Percentiles rank a stretch among this genome's conserved stretches.
Conservation (phyloP, 2,113 vertebrate species). For the Eretmochelys imbricata region DNA sequence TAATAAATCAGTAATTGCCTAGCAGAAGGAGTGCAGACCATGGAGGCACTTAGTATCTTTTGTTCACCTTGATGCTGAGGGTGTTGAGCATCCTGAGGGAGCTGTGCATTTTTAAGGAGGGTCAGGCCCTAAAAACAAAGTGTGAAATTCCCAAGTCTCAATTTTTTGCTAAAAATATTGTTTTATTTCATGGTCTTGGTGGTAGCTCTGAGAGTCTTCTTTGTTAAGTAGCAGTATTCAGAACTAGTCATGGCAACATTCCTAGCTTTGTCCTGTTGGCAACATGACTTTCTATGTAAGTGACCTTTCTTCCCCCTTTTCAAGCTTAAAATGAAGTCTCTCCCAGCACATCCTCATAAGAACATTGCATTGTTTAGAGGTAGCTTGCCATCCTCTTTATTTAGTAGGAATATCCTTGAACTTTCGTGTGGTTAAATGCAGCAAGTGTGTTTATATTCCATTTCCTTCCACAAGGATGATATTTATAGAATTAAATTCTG, state of each 20-base stretch:
- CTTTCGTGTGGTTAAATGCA: conserved; percentile 69
- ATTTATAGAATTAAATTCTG: neutral
- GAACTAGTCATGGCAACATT: neutral
- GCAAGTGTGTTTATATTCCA: conserved; percentile 56
- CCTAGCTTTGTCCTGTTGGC: conserved; percentile 48
- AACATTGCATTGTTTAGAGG: conserved; percentile 18
- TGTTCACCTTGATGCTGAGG: neutral
- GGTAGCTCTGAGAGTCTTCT: neutral
- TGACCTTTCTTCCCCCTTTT: conserved; percentile 53
- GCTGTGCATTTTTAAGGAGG: neutral
- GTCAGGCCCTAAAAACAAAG: neutral
- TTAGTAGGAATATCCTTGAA: conserved; percentile 58
- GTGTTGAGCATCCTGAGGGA: neutral
- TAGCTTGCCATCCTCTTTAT: conserved; percentile 51
- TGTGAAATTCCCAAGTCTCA: neutral
- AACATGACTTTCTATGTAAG: conserved; percentile 34
- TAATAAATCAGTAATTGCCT: neutral
- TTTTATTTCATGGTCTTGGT: rapidly evolving
- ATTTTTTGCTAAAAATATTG: neutral
- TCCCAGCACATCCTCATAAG: conserved; percentile 57
- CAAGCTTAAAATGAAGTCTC: conserved; percentile 56
- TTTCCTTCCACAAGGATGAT: conserved; percentile 27
- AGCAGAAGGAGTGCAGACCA: neutral
- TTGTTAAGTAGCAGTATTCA: neutral
- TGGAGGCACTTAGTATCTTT: neutral